Percentiles rank a stretch among this genome's conserved stretches.
Conservation (phyloP, 1,140 invertebrate species). For the Euglossa dilemma region DNA sequence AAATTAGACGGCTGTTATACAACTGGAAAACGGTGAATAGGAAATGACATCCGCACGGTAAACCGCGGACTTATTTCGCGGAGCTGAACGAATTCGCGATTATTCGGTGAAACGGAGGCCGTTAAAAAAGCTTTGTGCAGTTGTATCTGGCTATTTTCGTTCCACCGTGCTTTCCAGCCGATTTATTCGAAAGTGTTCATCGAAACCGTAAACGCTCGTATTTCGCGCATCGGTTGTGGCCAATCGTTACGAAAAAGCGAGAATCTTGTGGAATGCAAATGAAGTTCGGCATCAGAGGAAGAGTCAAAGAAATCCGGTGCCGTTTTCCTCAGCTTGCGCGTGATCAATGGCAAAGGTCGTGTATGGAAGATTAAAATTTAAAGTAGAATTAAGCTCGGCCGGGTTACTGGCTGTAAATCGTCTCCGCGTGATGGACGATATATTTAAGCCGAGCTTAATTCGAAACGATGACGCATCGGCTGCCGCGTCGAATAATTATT, state of each 20-base stretch:
- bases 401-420: conserved; percentile 13
- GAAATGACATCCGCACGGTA: not conserved
- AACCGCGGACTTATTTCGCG: not conserved
- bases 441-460: conserved; percentile 46
- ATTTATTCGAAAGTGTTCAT: too few species aligned
- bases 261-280: not conserved
- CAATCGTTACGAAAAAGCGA: not conserved
- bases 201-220: too few species aligned
- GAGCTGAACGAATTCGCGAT: not conserved
- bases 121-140: not conserved
- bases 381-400: conserved; percentile 17
- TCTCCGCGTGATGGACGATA: conserved; percentile 6
- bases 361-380: conserved; percentile 23
- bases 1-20: too few species aligned
- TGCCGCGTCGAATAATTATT: conserved; percentile 42
- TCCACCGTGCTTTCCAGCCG: not conserved
- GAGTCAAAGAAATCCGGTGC: not conserved
- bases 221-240: too few species aligned
- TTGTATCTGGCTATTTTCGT: not conserved
- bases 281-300: not conserved
- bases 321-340: not conserved
- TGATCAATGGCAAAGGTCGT: not conserved
- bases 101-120: not conserved
- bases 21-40: too few species aligned
- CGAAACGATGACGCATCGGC: conserved; percentile 35